phyloP scores from a whole-genome alignment of 2,888 invertebrate species.

The Athetis lepigone region DNA sequence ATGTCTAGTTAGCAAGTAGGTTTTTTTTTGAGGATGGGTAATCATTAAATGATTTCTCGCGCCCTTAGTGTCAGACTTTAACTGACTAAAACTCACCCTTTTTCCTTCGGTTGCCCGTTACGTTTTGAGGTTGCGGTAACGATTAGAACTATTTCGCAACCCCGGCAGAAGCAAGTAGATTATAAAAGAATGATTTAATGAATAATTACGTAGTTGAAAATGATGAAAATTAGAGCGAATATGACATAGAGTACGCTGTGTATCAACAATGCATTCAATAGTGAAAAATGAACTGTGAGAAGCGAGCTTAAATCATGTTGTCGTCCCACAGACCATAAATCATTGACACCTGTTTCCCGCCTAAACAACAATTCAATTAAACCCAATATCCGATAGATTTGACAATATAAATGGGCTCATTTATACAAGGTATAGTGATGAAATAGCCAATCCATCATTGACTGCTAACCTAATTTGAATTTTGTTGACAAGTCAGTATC shows the following conservation, averaged over 20 bases:
- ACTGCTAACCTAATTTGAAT: slow-evolving; percentile 6
- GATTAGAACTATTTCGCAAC: too few species aligned
- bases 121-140: too few species aligned
- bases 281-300: slow-evolving; percentile 4
- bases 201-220: background rate
- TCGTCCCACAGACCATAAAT: slow-evolving; percentile 42
- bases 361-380: slow-evolving; percentile 42
- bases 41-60: too few species aligned
- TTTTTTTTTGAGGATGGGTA: too few species aligned
- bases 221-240: background rate
- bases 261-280: background rate
- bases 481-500: too few species aligned
- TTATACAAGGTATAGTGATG: slow-evolving; percentile 36
- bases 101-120: too few species aligned
- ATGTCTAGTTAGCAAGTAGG: too few species aligned
- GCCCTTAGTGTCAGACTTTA: too few species aligned
- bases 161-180: too few species aligned
- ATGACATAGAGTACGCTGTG: background rate
- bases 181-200: background rate
- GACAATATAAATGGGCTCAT: slow-evolving; percentile 44
- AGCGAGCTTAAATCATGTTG: slow-evolving; percentile 6
- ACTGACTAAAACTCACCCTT: too few species aligned
- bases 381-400: slow-evolving; percentile 33
- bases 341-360: slow-evolving; percentile 43
- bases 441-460: slow-evolving; percentile 31